Conservation (phyloP, 2,888 invertebrate species). For the Pristionchus maxplancki region DNA sequence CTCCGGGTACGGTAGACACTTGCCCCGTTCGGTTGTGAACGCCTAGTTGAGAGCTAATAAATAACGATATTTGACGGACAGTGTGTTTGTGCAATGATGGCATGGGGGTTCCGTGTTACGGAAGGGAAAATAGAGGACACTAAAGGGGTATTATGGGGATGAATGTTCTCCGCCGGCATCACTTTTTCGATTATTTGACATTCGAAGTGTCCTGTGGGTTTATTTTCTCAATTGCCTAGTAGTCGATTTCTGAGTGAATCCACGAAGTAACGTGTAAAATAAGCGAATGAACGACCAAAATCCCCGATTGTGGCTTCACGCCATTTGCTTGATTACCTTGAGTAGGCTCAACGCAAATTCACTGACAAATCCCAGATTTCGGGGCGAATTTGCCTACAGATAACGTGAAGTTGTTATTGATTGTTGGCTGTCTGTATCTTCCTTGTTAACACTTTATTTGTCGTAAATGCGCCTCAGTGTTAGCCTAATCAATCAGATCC, state of each 20-base stretch:
- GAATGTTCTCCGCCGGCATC: background rate
- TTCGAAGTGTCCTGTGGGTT: no score
- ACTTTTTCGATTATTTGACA: background rate
- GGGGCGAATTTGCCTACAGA: background rate
- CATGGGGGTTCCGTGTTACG: background rate
- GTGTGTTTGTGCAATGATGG: background rate
- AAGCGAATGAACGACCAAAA: background rate
- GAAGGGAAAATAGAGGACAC: background rate
- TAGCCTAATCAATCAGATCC: no score
- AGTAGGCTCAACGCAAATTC: background rate
- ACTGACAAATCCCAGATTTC: background rate
- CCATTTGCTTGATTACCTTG: background rate
- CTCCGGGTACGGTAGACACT: background rate
- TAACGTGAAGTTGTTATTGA: background rate
- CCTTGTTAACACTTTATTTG: background rate
- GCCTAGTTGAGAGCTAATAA: constrained; percentile 32
- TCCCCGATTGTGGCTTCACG: background rate
- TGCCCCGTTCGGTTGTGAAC: constrained; percentile 7
- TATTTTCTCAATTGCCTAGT: no score
- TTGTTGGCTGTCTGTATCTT: background rate
- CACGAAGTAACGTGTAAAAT: no score
- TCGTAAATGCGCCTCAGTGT: no score
- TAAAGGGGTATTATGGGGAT: constrained; percentile 1
- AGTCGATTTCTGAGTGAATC: no score
- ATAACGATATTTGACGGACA: background rate